Conservation (phyloP, 2,113 vertebrate genomes). For the Puffinus mauretanicus region DNA sequence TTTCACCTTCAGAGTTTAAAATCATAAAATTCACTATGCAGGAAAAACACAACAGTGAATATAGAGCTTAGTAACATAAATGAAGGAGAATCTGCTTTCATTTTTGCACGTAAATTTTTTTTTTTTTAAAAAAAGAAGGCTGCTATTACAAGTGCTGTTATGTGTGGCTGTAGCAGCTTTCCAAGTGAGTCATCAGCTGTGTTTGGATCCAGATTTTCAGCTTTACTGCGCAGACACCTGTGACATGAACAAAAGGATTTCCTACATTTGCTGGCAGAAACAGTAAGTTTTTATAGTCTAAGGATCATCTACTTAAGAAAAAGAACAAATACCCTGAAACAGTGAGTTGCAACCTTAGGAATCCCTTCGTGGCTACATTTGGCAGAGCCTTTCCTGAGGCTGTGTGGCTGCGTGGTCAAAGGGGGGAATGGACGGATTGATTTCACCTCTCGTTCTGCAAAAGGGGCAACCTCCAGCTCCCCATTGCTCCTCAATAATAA, state of each 20-base stretch:
- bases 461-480: neutral
- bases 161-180: neutral
- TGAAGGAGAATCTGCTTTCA: neutral
- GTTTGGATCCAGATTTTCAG: conserved; percentile 14
- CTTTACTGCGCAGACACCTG: neutral
- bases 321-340: neutral
- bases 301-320: neutral
- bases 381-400: neutral
- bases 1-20: conserved; percentile 3
- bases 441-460: neutral
- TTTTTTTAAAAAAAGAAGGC: neutral
- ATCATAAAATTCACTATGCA: neutral
- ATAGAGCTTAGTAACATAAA: neutral
- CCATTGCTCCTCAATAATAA: neutral
- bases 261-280: neutral
- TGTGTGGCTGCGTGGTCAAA: accelerated
- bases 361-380: accelerated
- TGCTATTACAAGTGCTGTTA: neutral
- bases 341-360: neutral
- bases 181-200: conserved; percentile 2
- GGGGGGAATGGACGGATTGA: neutral
- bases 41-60: neutral
- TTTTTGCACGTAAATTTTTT: neutral
- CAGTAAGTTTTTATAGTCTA: neutral
- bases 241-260: neutral